These are phyloP conservation scores for Trachops cirrhosus DNA, from an alignment of 2,797 vertebrate genomes.

Conservation along the genomic window DNA sequence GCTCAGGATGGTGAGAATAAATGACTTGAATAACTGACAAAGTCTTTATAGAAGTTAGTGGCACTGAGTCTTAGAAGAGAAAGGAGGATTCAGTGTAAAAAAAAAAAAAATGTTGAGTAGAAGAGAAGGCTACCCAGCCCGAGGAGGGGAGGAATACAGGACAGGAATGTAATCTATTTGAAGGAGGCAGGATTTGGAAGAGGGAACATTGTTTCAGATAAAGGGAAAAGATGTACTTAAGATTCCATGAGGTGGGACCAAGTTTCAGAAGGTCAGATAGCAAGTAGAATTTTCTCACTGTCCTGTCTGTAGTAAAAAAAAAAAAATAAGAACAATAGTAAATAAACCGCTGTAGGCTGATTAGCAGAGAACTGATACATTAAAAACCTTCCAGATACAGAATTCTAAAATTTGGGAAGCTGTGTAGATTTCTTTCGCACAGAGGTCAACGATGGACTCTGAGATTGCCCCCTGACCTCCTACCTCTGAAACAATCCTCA, in stretches of 20 bases:
- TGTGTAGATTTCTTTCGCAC: neutral
- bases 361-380: neutral
- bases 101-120: neutral
- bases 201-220: neutral
- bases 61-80: neutral
- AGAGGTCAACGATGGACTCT: neutral
- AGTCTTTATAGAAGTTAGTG: neutral
- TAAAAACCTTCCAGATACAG: neutral
- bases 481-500: neutral
- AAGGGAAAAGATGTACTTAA: neutral
- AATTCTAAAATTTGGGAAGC: neutral
- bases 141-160: neutral
- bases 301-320: neutral
- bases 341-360: neutral
- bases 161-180: neutral
- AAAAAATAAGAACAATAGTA: neutral
- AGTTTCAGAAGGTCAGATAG: constrained; percentile 5
- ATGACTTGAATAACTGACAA: neutral
- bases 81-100: neutral
- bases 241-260: neutral
- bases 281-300: neutral
- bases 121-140: neutral
- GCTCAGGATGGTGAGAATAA: neutral
- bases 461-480: neutral
- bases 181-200: neutral